Evolutionary conservation across 1,140 invertebrate genomes (phyloP).

Genomic region (Drosophila eugracilis): DNA sequence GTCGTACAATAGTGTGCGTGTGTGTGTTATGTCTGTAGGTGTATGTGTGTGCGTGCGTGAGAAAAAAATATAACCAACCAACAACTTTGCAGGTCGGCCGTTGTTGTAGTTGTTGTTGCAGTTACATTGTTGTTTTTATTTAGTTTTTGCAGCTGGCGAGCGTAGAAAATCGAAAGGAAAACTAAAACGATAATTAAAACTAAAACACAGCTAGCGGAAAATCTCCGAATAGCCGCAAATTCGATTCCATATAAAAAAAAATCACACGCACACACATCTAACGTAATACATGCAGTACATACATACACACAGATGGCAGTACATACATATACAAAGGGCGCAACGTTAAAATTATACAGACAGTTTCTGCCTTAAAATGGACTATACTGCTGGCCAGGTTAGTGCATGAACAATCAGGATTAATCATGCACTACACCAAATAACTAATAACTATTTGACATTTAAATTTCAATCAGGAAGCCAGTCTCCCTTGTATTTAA

Average conservation of each 20-base stretch:
- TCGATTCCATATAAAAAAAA: conserved; percentile 37
- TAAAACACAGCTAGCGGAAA: conserved; percentile 12
- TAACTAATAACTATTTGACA: conserved; percentile 10
- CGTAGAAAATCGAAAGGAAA: conserved; percentile 29
- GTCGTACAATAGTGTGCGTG: conserved; percentile 11
- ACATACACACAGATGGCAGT: conserved; percentile 45
- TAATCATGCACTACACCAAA: conserved; percentile 7
- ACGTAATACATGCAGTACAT: conserved; percentile 9
- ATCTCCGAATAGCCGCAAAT: conserved; percentile 33
- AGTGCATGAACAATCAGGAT: conserved; percentile 26
- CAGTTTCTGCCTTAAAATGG: conserved; percentile 50
- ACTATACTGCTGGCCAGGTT: conserved; percentile 58
- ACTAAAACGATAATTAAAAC: conserved; percentile 29
- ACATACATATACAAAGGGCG: conserved; percentile 65
- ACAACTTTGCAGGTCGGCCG: conserved; percentile 41
- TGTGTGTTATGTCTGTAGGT: conserved; percentile 25
- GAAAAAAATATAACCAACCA: conserved; percentile 54
- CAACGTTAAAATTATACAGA: conserved; percentile 61
- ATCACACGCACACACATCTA: conserved; percentile 12
- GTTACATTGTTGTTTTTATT: conserved; percentile 47
- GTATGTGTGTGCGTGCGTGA: conserved; percentile 34
- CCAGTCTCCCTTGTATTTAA: neutral
- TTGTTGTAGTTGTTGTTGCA: conserved; percentile 28
- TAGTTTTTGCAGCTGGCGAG: conserved; percentile 27
- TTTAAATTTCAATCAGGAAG: conserved; percentile 3